phyloP scores from a whole-genome alignment of 2,113 vertebrate species.

The Mustela lutreola region DNA sequence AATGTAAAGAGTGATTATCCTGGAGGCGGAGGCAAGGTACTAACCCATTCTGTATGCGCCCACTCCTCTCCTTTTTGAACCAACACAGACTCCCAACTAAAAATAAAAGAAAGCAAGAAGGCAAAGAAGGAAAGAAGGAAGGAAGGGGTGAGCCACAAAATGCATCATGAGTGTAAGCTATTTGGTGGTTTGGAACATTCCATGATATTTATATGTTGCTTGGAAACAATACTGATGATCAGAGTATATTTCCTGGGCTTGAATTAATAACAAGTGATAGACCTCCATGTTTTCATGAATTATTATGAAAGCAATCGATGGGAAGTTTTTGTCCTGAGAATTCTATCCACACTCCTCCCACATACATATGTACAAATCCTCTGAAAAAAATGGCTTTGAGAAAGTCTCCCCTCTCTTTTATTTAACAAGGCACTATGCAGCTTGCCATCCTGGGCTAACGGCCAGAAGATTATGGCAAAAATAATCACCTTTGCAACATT shows the following conservation, averaged over 20 bases:
- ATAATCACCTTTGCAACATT: slow-evolving; percentile 82
- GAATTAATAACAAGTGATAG: slow-evolving; percentile 64
- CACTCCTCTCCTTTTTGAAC: neutral
- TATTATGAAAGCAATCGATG: slow-evolving; percentile 67
- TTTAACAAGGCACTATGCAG: slow-evolving; percentile 66
- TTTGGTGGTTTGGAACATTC: slow-evolving; percentile 29
- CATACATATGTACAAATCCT: slow-evolving; percentile 67
- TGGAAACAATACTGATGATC: slow-evolving; percentile 66
- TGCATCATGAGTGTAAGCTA: neutral
- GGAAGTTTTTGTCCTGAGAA: slow-evolving; percentile 76
- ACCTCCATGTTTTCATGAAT: slow-evolving; percentile 68
- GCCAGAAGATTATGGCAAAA: slow-evolving; percentile 81
- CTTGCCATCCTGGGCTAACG: slow-evolving; percentile 76
- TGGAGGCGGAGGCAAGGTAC: neutral
- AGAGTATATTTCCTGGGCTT: slow-evolving; percentile 50
- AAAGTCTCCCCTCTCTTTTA: slow-evolving; percentile 66
- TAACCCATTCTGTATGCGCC: neutral
- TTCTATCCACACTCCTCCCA: slow-evolving; percentile 61
- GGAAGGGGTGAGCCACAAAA: neutral
- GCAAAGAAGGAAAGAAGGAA: neutral
- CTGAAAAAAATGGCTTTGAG: slow-evolving; percentile 61
- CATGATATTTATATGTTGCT: slow-evolving; percentile 55
- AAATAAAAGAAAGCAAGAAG: neutral
- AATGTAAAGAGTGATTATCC: slow-evolving; percentile 44
- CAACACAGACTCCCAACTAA: neutral